Evolutionary conservation across 2,888 invertebrate genomes (phyloP), one percentile per base, ranked within the genome.

Genomic region (Athalia cordata): DNA sequence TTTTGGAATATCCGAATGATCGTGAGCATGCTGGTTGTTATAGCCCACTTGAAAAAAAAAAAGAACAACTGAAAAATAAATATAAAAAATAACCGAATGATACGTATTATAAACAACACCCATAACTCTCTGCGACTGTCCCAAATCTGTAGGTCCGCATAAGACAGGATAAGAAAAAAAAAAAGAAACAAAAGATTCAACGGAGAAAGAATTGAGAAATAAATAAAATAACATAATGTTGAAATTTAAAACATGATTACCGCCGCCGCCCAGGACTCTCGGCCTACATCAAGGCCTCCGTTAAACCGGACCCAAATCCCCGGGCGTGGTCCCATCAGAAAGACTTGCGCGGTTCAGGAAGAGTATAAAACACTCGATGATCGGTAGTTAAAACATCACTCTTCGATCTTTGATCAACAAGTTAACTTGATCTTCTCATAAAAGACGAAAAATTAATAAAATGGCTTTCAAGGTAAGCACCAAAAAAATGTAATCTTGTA

Each of bases 401-500:
- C 65, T 5, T 72, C 57, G 64, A 5, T 64, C 13, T 43, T 43
- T 57, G 52, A 72, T 57, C 55, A 64, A 64, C 43, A 64, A n/a
- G 13, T 57, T 70, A 49, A 15, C 29, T 29, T 29, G 29, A 29
- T 29, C 29, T 29, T 29, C 29, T 29, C 29, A 86, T 84, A 87
- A 86, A 68, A 43, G n/a, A n/a, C 55, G 11, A 87, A 88, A 89
- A 85, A 86, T 86, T 83, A 77, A 57, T 79, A 83, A 82, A 83
- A 85, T 82, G 84, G 85, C 85, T 83, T 82, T 81, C 83, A 85
- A 86, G 85, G 86, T 86, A 82, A 76, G 79, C 50, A 57, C 68
- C 59, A n/a, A 7, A 9, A 55, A 55, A 29, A 29, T 29, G 0
- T 2, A 29, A 29, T 29, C 29, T 29, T 29, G 29, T 29, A 29